These are phyloP conservation scores for Saccopteryx leptura DNA, from an alignment of 2,113 vertebrate species.

Conservation along the genomic window DNA sequence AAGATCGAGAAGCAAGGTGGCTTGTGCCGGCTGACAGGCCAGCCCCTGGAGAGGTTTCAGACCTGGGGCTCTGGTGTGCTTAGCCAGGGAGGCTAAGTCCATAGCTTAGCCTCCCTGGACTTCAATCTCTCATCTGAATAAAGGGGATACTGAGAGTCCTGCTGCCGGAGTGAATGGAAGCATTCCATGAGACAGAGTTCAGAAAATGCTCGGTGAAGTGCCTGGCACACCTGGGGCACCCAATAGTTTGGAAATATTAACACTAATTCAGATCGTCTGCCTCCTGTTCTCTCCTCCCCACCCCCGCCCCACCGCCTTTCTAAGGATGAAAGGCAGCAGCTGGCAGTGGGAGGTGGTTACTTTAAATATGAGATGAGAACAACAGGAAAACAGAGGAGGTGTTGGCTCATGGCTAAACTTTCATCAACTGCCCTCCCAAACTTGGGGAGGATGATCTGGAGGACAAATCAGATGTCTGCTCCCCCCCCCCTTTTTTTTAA, in stretches of 20 bases:
- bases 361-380: slow-evolving; percentile 74
- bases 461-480: background rate
- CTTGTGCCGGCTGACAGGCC: background rate
- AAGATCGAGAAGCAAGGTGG: background rate
- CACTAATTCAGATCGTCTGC: background rate
- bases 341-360: slow-evolving; percentile 78
- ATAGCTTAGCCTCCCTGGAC: background rate
- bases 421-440: background rate
- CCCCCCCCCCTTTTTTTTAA: background rate
- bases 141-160: accelerated
- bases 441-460: background rate
- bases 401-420: background rate
- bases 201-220: background rate
- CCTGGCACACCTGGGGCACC: background rate
- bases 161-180: accelerated
- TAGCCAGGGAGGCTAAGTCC: too few species aligned
- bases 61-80: background rate
- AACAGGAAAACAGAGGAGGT: slow-evolving; percentile 71
- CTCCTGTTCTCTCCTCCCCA: background rate
- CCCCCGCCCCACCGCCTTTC: background rate
- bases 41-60: accelerated
- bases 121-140: too few species aligned
- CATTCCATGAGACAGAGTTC: background rate
- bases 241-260: background rate
- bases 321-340: slow-evolving; percentile 69